These are phyloP conservation scores for Grus americana DNA, from an alignment of 2,113 vertebrate genomes.

Conservation along the genomic window DNA sequence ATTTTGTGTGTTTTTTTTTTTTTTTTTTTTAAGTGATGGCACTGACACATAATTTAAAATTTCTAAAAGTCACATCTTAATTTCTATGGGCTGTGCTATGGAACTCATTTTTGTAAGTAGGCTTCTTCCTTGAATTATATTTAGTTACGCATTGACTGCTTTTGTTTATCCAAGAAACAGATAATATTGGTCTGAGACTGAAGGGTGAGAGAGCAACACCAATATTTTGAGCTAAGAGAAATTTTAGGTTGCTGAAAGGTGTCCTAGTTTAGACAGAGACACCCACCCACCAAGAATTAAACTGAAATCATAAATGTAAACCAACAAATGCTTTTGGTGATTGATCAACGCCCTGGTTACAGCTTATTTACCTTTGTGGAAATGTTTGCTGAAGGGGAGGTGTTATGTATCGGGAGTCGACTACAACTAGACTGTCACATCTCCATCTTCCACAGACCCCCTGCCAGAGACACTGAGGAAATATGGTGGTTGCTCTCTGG, in stretches of 20 bases:
- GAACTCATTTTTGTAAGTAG: neutral
- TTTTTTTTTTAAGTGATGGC: neutral
- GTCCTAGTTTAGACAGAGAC: neutral
- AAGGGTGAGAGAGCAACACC: neutral
- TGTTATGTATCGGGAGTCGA: rapidly evolving
- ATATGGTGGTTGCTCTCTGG: neutral
- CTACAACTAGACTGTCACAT: neutral
- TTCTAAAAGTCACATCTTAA: neutral
- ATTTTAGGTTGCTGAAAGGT: conserved; percentile 2
- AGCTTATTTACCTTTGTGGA: neutral
- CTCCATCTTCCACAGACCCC: neutral
- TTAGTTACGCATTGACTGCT: neutral
- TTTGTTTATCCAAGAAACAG: neutral
- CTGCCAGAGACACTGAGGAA: neutral
- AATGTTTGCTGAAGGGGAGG: neutral
- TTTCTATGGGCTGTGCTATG: neutral
- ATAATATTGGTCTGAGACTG: neutral
- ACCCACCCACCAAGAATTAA: neutral
- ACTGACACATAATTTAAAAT: neutral
- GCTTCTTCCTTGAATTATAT: neutral
- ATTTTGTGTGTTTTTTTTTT: neutral
- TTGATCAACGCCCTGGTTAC: neutral
- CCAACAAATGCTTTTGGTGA: neutral
- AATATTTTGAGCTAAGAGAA: neutral
- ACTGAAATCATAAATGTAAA: neutral